A percentile compares a stretch with the other conserved stretches of the same genome.
Conservation (phyloP, 2,113 vertebrate species). For the Sander vitreus region DNA sequence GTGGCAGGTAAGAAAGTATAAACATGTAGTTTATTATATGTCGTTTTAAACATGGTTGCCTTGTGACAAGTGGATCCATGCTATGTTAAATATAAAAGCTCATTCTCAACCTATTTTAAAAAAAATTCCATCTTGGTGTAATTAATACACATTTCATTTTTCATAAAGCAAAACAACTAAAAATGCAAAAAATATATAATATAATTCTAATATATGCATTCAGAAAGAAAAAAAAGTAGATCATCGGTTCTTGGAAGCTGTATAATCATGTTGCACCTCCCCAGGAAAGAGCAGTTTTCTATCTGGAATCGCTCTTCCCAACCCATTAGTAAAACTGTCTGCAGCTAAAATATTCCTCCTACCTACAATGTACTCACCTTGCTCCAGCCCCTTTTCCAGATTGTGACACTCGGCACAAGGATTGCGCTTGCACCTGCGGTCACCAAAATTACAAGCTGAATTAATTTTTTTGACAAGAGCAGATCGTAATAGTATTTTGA, state of each 20-base stretch:
- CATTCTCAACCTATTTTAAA: not conserved
- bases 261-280: slow-evolving; percentile 20
- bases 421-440: not conserved
- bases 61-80: not conserved
- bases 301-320: not conserved
- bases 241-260: slow-evolving; percentile 21
- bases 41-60: not conserved
- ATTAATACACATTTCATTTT: not conserved
- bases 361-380: slow-evolving; percentile 9
- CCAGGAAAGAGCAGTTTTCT: slow-evolving; percentile 9
- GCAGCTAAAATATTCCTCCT: slow-evolving; percentile 41
- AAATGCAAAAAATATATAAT: slow-evolving; percentile 17
- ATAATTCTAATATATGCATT: slow-evolving; percentile 41
- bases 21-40: not conserved
- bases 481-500: no score
- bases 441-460: not conserved
- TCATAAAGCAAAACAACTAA: slow-evolving; percentile 6
- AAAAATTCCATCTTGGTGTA: slow-evolving; percentile 5
- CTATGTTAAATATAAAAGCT: slow-evolving; percentile 6
- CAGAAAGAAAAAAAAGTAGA: slow-evolving; percentile 11
- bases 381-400: not conserved
- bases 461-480: no score
- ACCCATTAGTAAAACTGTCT: slow-evolving; percentile 18
- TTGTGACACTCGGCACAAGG: not conserved
- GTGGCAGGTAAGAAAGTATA: not conserved